A percentile compares a stretch with the other conserved stretches of the same genome.
Conservation (phyloP, 2,113 vertebrate genomes). For the Patagioenas fasciata region DNA sequence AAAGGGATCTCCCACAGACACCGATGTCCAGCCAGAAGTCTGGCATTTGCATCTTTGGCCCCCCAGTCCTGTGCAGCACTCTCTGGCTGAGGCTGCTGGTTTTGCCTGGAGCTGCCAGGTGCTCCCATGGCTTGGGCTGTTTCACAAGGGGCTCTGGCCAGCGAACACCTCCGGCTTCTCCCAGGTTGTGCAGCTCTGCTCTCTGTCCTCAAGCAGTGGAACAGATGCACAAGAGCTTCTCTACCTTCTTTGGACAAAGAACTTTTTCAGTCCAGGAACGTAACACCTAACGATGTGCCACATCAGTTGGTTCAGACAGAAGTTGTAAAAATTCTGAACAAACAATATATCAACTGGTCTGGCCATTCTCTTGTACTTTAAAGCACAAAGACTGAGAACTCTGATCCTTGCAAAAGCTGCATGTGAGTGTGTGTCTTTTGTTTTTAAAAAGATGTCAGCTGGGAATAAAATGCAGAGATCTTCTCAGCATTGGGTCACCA, state of each 20-base stretch:
- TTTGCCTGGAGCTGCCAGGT: neutral
- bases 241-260: neutral
- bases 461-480: neutral
- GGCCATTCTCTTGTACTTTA: neutral
- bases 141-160: neutral
- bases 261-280: neutral
- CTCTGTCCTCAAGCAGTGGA: neutral
- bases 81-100: neutral
- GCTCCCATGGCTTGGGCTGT: neutral
- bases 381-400: neutral
- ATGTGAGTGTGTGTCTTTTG: fast-evolving
- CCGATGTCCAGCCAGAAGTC: neutral
- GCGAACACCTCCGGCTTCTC: fast-evolving
- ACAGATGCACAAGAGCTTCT: neutral
- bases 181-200: neutral
- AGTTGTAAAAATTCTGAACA: neutral
- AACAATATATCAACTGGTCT: neutral
- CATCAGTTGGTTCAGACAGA: neutral
- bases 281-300: neutral
- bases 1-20: neutral
- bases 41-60: neutral
- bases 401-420: neutral
- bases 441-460: neutral
- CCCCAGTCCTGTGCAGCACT: too few species aligned
- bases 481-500: neutral